Base-by-base conservation (phyloP, 1,140 invertebrate species). In the Akabosia matsudoensis region DNA sequence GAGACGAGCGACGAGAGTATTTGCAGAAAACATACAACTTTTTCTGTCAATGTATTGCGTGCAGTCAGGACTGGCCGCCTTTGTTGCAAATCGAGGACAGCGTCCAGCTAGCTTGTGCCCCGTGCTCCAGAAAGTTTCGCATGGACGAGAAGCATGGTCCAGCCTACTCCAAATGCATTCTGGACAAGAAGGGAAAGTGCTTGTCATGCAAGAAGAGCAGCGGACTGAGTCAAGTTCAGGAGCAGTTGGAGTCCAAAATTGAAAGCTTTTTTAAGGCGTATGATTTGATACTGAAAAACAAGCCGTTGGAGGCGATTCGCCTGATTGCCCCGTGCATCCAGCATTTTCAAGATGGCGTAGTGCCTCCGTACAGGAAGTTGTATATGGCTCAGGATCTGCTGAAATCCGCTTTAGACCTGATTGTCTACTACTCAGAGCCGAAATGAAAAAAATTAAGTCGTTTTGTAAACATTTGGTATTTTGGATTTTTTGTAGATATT, bases 321-420 rank as follows among this genome's bases (percentile, higher is more conserved):
- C n/a, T 28, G 0, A 52, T 81, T 16, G 56, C 28, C 1, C 54
- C 74, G 14, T 31, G 52, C 3, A 56, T 78, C 33, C 75, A 76
- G 33, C 78, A 61, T 72, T 78, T 79, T 74, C 51, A 75, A 13
- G 30, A 28, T 30, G 24, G 34, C 22, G 10, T 79, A 4, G 22
- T 28, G 3, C 78, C 74, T 13, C 80, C 80, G 1, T 78, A 74
- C 33, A 75, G 52, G 16, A 79, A 79, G 33, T 64, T 67, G 24
- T 73, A 75, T 37, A 75, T 78, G 56, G 24, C 73, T 30, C 78
- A 81, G 30, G 78, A 78, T 33, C 37, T 76, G 7, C 73, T 74
- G 22, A 81, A 81, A 70, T 70, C 70, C 30, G 78, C 78, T 1
- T 70, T 81, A 14, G 74, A 78, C 26, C 61, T 81, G 1, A 78